phyloP scores from a whole-genome alignment of 2,797 vertebrate species.

The Pseudochirops cupreus region DNA sequence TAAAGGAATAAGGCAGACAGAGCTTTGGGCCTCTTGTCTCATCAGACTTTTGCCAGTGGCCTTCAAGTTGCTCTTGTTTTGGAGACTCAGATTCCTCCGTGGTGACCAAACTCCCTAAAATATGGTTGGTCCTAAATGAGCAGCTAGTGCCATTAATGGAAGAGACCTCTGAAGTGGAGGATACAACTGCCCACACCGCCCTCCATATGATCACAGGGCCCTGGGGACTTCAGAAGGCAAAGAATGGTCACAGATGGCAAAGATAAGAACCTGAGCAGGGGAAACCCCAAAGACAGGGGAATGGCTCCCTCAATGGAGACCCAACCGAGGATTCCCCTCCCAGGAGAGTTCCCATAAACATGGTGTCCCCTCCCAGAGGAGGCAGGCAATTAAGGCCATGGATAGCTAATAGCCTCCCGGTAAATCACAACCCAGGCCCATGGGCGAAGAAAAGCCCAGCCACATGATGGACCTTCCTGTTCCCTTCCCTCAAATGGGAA shows the following conservation, averaged over 20 bases:
- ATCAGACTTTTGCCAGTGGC: background rate
- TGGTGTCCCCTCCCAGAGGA: conserved; percentile 67
- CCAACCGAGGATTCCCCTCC: conserved; percentile 27
- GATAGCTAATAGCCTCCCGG: conserved; percentile 63
- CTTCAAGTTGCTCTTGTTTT: background rate
- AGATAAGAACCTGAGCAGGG: conserved; percentile 45
- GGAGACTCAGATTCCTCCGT: background rate
- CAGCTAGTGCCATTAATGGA: background rate
- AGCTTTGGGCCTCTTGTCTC: conserved; percentile 28
- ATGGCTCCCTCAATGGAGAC: background rate
- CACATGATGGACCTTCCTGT: conserved; percentile 69
- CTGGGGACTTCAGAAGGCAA: conserved; percentile 43
- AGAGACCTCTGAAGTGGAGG: background rate
- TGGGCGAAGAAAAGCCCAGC: conserved; percentile 62
- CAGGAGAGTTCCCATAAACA: conserved; percentile 49
- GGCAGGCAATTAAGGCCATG: conserved; percentile 38
- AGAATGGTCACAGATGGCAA: conserved; percentile 52
- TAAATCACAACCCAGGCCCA: conserved; percentile 58
- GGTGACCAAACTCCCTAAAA: background rate
- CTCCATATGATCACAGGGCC: conserved; percentile 46
- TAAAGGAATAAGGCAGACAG: conserved; percentile 53
- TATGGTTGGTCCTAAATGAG: background rate
- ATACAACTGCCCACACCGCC: conserved; percentile 24
- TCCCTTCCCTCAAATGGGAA: conserved; percentile 59
- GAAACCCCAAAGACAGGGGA: conserved; percentile 29